Evolutionary conservation across 1,140 invertebrate genomes (phyloP), one percentile per base, ranked within the genome.

Genomic region (Nasonia longicornis): DNA sequence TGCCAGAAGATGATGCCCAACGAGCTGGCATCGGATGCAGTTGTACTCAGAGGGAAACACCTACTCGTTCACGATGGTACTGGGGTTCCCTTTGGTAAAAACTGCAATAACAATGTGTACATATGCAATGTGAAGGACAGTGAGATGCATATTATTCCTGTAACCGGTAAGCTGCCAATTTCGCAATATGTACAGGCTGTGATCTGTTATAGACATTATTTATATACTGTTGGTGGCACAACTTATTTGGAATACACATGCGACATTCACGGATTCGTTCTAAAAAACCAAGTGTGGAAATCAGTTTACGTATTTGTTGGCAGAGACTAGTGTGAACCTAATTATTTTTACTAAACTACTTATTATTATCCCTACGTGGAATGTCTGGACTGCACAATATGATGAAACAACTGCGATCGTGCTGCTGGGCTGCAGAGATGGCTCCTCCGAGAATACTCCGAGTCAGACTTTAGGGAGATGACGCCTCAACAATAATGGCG

Each of bases 41-140:
- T 96, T 84, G 91, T 95, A 81, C 91, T 96, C 79, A 91, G 93
- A 87, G 94, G 94, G 45, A 92, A 93, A 84, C 92, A 93, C 72
- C 87, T 98, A 81, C 93, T 97, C 89, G 93, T 97, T 63, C 96
- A 95, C 91, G 97, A 97, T 63, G 97, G 97, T 0, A 97, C 96
- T 52, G 96, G 96, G 3, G 93, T 95, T 83, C 97, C 97, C 1
- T 98, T 98, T 91, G 96, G 97, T 8, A 92, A 93, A 66, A 92
- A 92, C 45, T 96, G 95, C 84, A 96, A 95, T 82, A 97, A 26
- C 1, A 26, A 26, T 26, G 26, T 26, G 26, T 26, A 26, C 26
- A 26, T 0, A 26, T 26, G 26, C 89, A 92, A 95, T 20, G 92
- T 93, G 79, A 86, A 92, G 7, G 86, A 90, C 82, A 87, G 89